Evolutionary conservation across 1,140 invertebrate species (phyloP), one percentile per base, ranked within the genome.

Genomic region (Zaprionus inermis): DNA sequence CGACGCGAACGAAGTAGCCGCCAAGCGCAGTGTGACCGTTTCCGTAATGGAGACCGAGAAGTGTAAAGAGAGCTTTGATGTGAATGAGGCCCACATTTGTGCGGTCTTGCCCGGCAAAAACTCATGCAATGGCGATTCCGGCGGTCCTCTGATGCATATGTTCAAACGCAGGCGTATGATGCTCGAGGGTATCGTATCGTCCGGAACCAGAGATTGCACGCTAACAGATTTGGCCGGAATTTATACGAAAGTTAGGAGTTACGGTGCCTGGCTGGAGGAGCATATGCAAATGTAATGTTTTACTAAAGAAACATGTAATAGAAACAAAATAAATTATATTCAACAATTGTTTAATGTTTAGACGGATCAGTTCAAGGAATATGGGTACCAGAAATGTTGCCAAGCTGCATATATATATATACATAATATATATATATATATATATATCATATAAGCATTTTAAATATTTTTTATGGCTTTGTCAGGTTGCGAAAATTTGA

Each of bases 61-160:
- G 4, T 64, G 60, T 11, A 12, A 38, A 3, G 7, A 1, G 22
- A 16, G 3, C n/a, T 12, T 12, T 30, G 44, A 16, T 1, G 59
- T 49, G 9, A 18, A 52, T 22, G 59, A 32, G 7, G 7, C 44
- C 1, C 59, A 51, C 0, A 36, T 61, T 5, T 64, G 60, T 14
- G 30, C 49, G 16, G 49, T 22, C 34, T 0, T 38, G 4, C 7
- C 32, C 10, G 60, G 49, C 2, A 52, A 16, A 6, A 49, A 49
- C n/a, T 54, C 60, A 3, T 64, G 60, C 32, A 14, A 64, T 41
- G 60, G 60, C 12, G 60, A 64, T 11, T 64, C 60, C 1, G 60
- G 60, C 16, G 60, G 60, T 11, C 60, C 60, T 0, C 9, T 64
- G 5, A 64, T 64, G 60, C 12, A 64, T 14, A 12, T 24, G 49